Conservation (phyloP, 2,888 invertebrate species). For the Drosophila prostipennis region DNA sequence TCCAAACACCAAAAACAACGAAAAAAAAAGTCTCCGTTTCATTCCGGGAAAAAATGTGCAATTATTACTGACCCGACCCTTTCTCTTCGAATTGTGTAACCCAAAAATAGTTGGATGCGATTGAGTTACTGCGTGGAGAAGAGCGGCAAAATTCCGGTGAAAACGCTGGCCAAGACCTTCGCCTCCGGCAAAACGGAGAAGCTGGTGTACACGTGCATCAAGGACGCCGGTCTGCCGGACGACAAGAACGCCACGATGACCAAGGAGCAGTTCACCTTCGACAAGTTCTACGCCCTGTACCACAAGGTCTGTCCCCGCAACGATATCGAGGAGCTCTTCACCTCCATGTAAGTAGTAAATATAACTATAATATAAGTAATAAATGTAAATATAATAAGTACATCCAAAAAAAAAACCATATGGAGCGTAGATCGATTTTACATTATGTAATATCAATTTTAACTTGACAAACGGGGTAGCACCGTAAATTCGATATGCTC, state of each 20-base stretch:
- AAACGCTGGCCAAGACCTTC: conserved; percentile 98
- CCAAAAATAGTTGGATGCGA: conserved; percentile 98
- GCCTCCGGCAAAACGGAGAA: conserved; percentile 99
- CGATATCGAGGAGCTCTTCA: conserved; percentile 98
- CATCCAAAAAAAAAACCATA: too few species aligned
- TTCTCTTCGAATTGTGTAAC: not conserved
- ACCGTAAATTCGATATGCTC: too few species aligned
- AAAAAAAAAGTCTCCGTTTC: not conserved
- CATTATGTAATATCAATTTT: too few species aligned
- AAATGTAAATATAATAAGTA: too few species aligned
- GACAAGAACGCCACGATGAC: conserved; percentile 99
- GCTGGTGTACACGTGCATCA: conserved; percentile 97
- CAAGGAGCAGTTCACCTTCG: conserved; percentile 97
- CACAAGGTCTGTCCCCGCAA: conserved; percentile 99
- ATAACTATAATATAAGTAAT: too few species aligned
- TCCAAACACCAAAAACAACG: conserved; percentile 1
- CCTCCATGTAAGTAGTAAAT: conserved; percentile 89
- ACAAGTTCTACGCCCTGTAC: conserved; percentile 98
- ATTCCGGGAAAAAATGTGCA: conserved; percentile 1
- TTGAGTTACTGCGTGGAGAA: conserved; percentile 96
- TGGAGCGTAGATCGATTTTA: too few species aligned
- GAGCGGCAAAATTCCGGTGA: conserved; percentile 97
- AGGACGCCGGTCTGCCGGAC: conserved; percentile 96
- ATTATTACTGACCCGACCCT: conserved; percentile 7
- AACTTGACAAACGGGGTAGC: too few species aligned